A percentile compares a stretch with the other conserved stretches of the same genome.
Evolutionary conservation across 2,113 vertebrate genomes (phyloP).

Genomic region (Mastomys coucha): DNA sequence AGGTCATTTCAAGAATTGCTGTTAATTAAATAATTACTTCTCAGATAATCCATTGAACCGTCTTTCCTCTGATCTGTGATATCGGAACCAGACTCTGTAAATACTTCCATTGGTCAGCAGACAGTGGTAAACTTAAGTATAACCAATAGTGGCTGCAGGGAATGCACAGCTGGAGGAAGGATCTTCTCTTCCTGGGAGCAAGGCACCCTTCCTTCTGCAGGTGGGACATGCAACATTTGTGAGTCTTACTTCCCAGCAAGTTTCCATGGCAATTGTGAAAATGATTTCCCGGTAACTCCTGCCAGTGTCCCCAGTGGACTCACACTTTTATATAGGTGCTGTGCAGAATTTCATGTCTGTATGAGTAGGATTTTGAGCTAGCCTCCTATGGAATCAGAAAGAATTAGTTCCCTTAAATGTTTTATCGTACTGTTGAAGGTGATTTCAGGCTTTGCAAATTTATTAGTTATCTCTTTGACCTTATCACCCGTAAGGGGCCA

Average conservation of each 20-base stretch:
- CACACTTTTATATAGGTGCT: not conserved
- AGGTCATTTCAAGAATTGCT: not conserved
- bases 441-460: not conserved
- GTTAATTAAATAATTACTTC: not conserved
- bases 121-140: not conserved
- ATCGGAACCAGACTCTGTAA: not conserved
- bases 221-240: not conserved
- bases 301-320: not conserved
- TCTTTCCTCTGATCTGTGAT: not conserved
- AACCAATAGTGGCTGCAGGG: not conserved
- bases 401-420: not conserved
- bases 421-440: not conserved
- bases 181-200: not conserved
- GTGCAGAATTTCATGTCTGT: no score
- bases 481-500: not conserved
- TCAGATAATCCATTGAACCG: not conserved
- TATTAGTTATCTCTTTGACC: not conserved
- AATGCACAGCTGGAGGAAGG: not conserved
- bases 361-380: not conserved
- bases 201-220: not conserved
- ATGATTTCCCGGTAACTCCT: not conserved
- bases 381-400: not conserved
- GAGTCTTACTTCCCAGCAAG: not conserved
- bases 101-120: not conserved
- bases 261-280: not conserved